Evolutionary conservation across 2,888 invertebrate species (phyloP).

Genomic region (Ceriagrion tenellum): DNA sequence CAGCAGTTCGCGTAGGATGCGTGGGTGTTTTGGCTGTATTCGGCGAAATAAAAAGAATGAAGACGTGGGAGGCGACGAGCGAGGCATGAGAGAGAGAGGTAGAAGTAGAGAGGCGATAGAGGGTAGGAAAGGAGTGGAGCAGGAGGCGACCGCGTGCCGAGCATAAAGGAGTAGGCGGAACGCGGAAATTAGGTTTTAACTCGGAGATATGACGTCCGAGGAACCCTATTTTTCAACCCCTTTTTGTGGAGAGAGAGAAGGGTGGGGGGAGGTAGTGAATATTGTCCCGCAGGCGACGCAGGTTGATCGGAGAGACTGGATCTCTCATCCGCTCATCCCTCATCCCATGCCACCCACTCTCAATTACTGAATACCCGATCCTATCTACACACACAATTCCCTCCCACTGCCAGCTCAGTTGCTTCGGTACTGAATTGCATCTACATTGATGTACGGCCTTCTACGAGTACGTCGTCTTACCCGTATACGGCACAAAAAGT

Average conservation of each 20-base stretch:
- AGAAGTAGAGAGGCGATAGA: not conserved
- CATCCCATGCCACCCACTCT: not conserved
- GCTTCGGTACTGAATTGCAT: too few relatives aligned
- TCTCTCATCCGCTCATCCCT: not conserved
- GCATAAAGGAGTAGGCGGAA: not conserved
- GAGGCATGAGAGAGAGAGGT: not conserved
- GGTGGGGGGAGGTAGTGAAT: not conserved
- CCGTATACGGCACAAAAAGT: too few relatives aligned
- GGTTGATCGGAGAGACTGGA: not conserved
- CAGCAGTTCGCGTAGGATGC: too few relatives aligned
- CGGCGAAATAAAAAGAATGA: not conserved
- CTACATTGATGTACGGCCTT: too few relatives aligned
- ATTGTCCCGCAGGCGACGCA: not conserved
- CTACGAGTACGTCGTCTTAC: too few relatives aligned
- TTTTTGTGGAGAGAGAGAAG: not conserved
- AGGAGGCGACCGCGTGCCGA: not conserved
- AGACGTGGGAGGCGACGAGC: not conserved
- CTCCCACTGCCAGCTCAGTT: too few relatives aligned
- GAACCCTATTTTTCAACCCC: not conserved
- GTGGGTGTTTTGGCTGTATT: not conserved
- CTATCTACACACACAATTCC: too few relatives aligned
- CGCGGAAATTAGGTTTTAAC: conserved; percentile 27
- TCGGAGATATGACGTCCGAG: not conserved
- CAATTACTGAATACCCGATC: not conserved
- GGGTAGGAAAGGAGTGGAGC: not conserved